Conservation (phyloP, 2,888 invertebrate species). For the Cepaea hortensis region DNA sequence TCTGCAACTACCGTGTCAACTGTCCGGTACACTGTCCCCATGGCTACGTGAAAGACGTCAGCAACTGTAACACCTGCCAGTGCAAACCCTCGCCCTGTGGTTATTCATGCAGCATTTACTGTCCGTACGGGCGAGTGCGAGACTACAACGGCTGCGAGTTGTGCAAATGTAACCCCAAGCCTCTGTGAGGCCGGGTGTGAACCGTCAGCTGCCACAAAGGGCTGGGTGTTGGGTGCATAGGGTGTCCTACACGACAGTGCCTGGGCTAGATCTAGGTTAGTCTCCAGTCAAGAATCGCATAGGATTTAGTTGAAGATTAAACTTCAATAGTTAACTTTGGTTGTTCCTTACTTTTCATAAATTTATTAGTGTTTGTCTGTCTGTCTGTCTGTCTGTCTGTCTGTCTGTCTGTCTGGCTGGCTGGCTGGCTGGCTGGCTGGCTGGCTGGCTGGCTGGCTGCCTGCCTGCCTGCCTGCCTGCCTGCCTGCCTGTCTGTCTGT, state of each 20-base stretch:
- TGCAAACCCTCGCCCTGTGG: conserved; percentile 20
- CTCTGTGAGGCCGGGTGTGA: conserved; percentile 1
- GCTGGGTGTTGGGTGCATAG: not conserved
- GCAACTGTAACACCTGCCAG: conserved; percentile 20
- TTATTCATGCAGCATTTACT: not conserved
- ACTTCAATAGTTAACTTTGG: not conserved
- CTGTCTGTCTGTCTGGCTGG: too few relatives aligned
- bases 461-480: too few relatives aligned
- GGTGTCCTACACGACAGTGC: conserved; percentile 31
- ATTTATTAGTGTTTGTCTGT: too few relatives aligned
- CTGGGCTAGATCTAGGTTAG: not conserved
- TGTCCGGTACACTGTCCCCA: conserved; percentile 4
- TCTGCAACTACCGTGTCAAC: not conserved
- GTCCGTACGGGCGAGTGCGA: not conserved
- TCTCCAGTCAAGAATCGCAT: not conserved
- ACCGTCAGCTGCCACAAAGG: not conserved
- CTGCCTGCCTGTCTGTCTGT: too few relatives aligned
- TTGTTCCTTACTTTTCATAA: not conserved
- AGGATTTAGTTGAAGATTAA: too few relatives aligned
- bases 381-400: too few relatives aligned
- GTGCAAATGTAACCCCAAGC: conserved; percentile 24
- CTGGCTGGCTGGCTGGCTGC: too few relatives aligned
- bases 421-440: too few relatives aligned
- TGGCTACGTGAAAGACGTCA: conserved; percentile 13
- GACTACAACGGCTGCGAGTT: conserved; percentile 26